Evolutionary conservation across 2,888 invertebrate genomes (phyloP), one percentile per base, ranked within the genome.

Genomic region (Apeira syringaria): DNA sequence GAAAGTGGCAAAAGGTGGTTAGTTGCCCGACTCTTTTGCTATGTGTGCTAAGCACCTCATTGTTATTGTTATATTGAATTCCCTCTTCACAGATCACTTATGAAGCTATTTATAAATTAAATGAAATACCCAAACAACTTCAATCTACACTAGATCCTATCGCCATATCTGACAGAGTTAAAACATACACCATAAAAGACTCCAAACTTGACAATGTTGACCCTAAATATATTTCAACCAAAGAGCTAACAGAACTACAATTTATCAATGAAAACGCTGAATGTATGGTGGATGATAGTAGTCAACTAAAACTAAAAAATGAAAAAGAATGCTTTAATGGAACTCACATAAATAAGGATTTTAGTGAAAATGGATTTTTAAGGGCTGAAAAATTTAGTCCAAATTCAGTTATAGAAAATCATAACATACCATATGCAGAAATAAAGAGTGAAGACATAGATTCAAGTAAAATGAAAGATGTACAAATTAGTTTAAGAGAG

Each of bases 41-140:
- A n/a, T n/a, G n/a, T n/a, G n/a, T n/a, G n/a, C n/a, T n/a, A n/a
- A n/a, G n/a, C n/a, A n/a, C n/a, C n/a, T n/a, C n/a, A n/a, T n/a
- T n/a, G n/a, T n/a, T n/a, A n/a, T n/a, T n/a, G n/a, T n/a, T n/a
- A n/a, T n/a, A n/a, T n/a, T n/a, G n/a, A n/a, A n/a, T n/a, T n/a
- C n/a, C n/a, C n/a, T 31, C 9, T 27, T 64, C 59, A 7, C 50
- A 74, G 74, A 66, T 75, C 11, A 61, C 64, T 1, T 78, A 80
- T 39, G 78, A 82, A 64, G 48, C 64, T 5, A 49, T 85, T 9
- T 67, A 77, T 45, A 75, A 78, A 57, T 36, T 80, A 27, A 70
- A 81, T 27, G 64, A 66, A 34, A 29, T 41, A 2, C 44, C 46
- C 1, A 50, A 61, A 29, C 59, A 72, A 10, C 61, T 79, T 0